phyloP scores from a whole-genome alignment of 1,140 invertebrate genomes.

The Muscidifurax raptorellus region DNA sequence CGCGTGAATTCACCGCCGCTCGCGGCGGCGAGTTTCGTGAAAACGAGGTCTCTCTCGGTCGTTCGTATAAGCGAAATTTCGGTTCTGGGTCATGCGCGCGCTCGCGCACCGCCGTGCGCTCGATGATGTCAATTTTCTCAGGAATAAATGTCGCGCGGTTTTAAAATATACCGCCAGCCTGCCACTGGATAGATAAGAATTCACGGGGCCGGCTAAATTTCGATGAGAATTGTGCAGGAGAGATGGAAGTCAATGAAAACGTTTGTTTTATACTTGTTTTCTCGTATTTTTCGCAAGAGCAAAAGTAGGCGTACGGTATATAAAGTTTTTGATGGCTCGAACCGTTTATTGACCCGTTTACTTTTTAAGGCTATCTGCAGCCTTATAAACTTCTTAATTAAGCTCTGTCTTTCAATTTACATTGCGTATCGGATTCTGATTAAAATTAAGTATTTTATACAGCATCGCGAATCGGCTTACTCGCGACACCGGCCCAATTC shows the following conservation, averaged over 20 bases:
- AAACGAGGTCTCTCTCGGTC: slow-evolving; percentile 31
- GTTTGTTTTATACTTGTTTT: neutral
- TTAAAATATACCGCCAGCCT: neutral
- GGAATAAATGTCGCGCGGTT: slow-evolving; percentile 10
- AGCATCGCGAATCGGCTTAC: no score
- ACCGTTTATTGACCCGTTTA: no score
- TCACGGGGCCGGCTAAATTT: neutral
- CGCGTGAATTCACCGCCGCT: neutral
- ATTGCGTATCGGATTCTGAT: no score
- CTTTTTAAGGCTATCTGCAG: no score
- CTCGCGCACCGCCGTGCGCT: neutral
- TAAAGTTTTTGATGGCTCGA: no score
- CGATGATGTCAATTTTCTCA: slow-evolving; percentile 47
- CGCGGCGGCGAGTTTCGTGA: slow-evolving; percentile 20
- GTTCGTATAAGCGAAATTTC: slow-evolving; percentile 46
- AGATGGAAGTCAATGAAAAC: neutral
- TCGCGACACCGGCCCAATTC: neutral
- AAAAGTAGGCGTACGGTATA: no score
- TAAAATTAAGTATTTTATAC: no score
- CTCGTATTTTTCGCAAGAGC: no score
- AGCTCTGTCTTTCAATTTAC: no score
- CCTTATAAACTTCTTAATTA: no score
- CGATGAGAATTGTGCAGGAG: neutral
- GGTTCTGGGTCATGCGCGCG: slow-evolving; percentile 42
- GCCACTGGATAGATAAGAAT: neutral